Conservation (phyloP, 2,797 vertebrate genomes). For the Coccyzus lansbergi region DNA sequence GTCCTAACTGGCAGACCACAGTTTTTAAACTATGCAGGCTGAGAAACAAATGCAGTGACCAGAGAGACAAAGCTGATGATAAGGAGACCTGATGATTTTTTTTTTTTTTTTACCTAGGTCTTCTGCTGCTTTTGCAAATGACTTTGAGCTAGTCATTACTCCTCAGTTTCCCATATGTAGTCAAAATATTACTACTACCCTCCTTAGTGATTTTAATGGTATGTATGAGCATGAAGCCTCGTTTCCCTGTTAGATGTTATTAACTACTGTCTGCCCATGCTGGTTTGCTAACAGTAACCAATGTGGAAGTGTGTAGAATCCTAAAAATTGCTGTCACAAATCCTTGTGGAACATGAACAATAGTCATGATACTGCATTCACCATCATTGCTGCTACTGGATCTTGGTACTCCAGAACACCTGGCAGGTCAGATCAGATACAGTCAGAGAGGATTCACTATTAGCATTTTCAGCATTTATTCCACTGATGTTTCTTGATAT, state of each 20-base stretch:
- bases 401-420: neutral
- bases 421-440: neutral
- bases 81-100: neutral
- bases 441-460: neutral
- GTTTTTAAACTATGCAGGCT: rapidly evolving
- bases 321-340: neutral
- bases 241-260: neutral
- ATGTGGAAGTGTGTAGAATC: neutral
- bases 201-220: neutral
- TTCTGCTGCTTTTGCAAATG: neutral
- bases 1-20: neutral
- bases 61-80: no score
- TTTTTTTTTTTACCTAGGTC: neutral
- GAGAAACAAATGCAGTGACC: neutral
- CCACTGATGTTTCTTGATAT: neutral
- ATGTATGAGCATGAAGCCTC: rapidly evolving
- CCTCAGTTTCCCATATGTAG: neutral
- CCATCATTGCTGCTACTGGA: neutral
- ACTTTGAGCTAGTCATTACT: neutral
- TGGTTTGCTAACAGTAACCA: neutral
- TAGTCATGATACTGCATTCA: neutral
- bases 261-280: neutral
- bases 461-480: neutral
- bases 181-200: neutral
- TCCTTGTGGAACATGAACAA: neutral